Percentiles rank a stretch among this genome's conserved stretches.
These are phyloP conservation scores for Myanophis thanlyinensis DNA, from an alignment of 2,113 vertebrate species.

Conservation along the genomic window DNA sequence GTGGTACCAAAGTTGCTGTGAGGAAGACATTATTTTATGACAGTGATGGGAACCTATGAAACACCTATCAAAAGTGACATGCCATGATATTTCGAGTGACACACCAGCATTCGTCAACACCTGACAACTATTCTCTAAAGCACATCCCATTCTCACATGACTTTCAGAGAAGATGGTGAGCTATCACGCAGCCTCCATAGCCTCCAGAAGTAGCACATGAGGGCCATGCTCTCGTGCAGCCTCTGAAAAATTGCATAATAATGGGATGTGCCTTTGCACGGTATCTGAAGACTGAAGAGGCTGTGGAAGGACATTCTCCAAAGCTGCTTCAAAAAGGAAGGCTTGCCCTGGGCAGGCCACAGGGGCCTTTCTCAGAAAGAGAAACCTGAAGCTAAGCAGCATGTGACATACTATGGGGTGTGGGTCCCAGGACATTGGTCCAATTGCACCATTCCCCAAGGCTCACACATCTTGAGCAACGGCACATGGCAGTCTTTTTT, in stretches of 20 bases:
- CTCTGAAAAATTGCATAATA: not conserved
- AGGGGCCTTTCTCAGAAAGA: no score
- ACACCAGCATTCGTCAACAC: not conserved
- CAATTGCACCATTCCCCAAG: no score
- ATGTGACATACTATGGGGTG: no score
- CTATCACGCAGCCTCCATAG: not conserved
- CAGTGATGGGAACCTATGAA: not conserved
- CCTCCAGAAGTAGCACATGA: not conserved
- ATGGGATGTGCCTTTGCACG: not conserved
- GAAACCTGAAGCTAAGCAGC: no score
- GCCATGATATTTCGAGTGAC: not conserved
- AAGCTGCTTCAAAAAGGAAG: no score
- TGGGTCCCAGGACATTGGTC: no score
- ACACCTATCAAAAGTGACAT: not conserved
- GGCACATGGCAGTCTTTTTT: not conserved
- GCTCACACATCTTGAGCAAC: not conserved
- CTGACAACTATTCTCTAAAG: not conserved
- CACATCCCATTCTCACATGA: not conserved
- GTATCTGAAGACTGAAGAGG: not conserved
- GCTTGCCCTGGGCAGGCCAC: no score
- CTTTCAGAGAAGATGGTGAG: not conserved
- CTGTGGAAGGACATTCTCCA: not conserved
- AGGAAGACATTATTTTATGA: slow-evolving; percentile 17
- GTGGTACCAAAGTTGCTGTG: slow-evolving; percentile 30
- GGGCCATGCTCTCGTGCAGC: not conserved